Evolutionary conservation across 2,113 vertebrate genomes (phyloP), one percentile per base, ranked within the genome.

Genomic region (Hydrochoerus hydrochaeris): DNA sequence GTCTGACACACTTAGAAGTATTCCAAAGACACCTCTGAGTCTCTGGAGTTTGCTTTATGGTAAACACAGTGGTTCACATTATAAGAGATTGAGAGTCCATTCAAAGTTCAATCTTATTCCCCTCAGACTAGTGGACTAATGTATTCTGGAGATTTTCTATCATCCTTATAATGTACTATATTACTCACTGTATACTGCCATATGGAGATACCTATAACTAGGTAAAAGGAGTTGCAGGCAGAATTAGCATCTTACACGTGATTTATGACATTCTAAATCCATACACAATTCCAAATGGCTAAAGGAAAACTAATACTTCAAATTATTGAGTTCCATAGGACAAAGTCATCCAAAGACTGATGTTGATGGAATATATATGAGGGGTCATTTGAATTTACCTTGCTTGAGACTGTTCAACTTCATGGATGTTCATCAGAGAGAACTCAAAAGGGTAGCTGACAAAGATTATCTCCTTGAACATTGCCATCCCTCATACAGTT

Each of bases 161-260:
- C 99, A 93, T 99, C 99, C 7, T 69, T 58, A 19, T 49, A 20
- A 24, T 80, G 99, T 99, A 85, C 99, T 99, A 4, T 99, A 99
- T 19, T 99, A 99, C 16, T 99, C 99, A 16, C 99, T 99, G 98
- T 99, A 99, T 85, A 99, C 98, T 0, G 99, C 99, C 95, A 99
- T 98, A 92, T 99, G 99, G 0, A 98, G 98, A 28, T 99, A 98
- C 98, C 97, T 99, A 73, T 99, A 99, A 99, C 99, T 99, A 99
- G 63, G 99, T 99, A 20, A 99, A 98, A 30, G 99, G 99, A 63
- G 98, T 98, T 95, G 99, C 98, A 83, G 99, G 99, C 99, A 99
- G 99, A 99, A 99, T 99, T 95, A 99, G 98, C 97, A 99, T 99
- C 98, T 99, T 63, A 98, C 98, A 44, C 99, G 97, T 83, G 99